phyloP scores from a whole-genome alignment of 53 echinoderm and acorn worm genomes.

The Arbacia lixula region DNA sequence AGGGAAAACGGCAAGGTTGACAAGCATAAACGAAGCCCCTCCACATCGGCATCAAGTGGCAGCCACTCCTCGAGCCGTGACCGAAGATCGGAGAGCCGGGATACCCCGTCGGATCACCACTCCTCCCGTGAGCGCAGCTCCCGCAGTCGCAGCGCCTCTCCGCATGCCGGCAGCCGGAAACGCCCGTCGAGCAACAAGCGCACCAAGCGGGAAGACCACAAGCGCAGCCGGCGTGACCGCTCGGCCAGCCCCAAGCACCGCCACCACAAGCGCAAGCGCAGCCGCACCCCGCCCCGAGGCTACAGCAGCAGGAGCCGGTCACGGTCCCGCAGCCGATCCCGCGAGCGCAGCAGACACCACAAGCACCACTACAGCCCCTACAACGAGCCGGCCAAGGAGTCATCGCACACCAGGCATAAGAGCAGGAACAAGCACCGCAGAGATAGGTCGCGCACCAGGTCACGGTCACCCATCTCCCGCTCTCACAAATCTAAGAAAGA shows the following conservation, averaged over 20 bases:
- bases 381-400: conserved; percentile 29
- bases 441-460: conserved; percentile 14
- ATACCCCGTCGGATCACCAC: conserved; percentile 44
- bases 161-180: conserved; percentile 51
- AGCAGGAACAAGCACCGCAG: conserved; percentile 48
- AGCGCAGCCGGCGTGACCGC: conserved; percentile 59
- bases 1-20: conserved; percentile 84
- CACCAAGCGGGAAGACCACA: conserved; percentile 67
- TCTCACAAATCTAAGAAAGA: conserved; percentile 44
- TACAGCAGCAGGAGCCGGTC: conserved; percentile 58
- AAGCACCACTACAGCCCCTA: conserved; percentile 59
- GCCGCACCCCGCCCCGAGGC: conserved; percentile 64
- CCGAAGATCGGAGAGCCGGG: conserved; percentile 54
- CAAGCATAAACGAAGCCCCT: conserved; percentile 55
- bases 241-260: conserved; percentile 54
- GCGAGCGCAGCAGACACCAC: conserved; percentile 60
- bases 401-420: conserved; percentile 32
- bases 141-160: conserved; percentile 59
- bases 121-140: conserved; percentile 61
- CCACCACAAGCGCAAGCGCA: conserved; percentile 74
- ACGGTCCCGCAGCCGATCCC: conserved; percentile 43
- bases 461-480: conserved; percentile 38
- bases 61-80: conserved; percentile 65
- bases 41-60: conserved; percentile 60
- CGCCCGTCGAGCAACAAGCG: conserved; percentile 38